Evolutionary conservation across 2,888 invertebrate genomes (phyloP), one percentile per base, ranked within the genome.

Genomic region (Orgyia antiqua): DNA sequence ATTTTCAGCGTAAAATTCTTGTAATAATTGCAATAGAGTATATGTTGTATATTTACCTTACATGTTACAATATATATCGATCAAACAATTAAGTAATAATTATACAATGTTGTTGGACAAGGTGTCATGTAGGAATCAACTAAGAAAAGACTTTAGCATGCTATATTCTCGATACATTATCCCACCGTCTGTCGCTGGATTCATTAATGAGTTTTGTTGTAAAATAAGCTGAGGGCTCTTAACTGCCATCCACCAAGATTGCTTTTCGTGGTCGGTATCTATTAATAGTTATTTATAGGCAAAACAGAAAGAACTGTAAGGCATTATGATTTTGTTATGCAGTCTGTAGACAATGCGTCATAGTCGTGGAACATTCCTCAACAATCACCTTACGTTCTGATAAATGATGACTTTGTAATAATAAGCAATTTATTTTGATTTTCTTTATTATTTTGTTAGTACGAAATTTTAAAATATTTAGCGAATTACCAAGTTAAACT

Each of bases 181-280:
- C 61, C 51, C 42, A 39, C 15, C 46, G 52, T 42, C 37, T 38
- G 39, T 39, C 45, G 41, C 38, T 36, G 40, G 33, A 41, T 58
- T 66, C 69, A 71, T 79, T 80, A 80, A 80, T 73, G 76, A 76
- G 69, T 67, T 74, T 71, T 67, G 77, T 78, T 79, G 80, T 82
- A 82, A 80, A 80, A 75, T 75, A 74, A 71, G 68, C 63, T 60
- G 71, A 75, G 68, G 68, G 75, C 71, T 67, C 70, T 79, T 75
- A 80, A 73, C 73, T 78, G 75, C 77, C 78, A 77, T 70, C 66
- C 68, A 53, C 68, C 57, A 69, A 79, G 74, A 83, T 83, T 82
- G 77, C 76, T 79, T 82, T 78, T 78, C 78, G 80, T 77, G 77
- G 78, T 77, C 68, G 70, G 69, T 58, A 64, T 70, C 68, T 77